Evolutionary conservation across 2,888 invertebrate genomes (phyloP), one percentile per base, ranked within the genome.

Genomic region (Antheraea yamamai): DNA sequence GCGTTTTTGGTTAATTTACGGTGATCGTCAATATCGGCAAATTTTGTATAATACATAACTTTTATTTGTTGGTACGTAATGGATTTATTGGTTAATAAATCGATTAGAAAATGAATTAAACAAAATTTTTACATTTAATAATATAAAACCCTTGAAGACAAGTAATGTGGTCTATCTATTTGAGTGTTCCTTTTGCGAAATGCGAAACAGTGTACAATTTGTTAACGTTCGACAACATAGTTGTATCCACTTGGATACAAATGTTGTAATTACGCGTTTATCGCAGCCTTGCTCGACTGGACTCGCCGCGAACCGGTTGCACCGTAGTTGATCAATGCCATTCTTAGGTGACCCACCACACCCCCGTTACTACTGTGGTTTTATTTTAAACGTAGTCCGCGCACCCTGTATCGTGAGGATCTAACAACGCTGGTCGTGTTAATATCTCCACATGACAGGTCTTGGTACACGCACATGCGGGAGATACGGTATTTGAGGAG

Each of bases 251-350:
- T 23, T 23, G 66, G 79, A 82, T 81, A 86, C 86, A 83, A 87
- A 87, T 85, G 84, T 87, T 86, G 86, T 88, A 88, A 89, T 89
- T 89, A 85, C 85, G 81, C 81, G 81, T 84, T 87, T 89, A 92
- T 89, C 89, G 84, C 83, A 85, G 84, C 84, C 88, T 87, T 86
- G 89, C 84, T 82, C 78, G 81, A 85, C 82, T 85, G 83, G 88
- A 81, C 82, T 80, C 81, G 82, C 82, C 83, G 81, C 85, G 88
- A 93, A 94, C 94, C 93, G 94, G 94, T 94, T 89, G 89, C 82
- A 82, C 73, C 84, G 87, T 88, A 88, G 85, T 85, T 90, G 88
- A 79, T 81, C 80, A 76, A 76, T 75, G 76, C 91, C 89, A 79
- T 74, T 78, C 39, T 81, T 81, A 80, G 55, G 70, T 81, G 86